These are phyloP conservation scores for Anas platyrhynchos DNA, from an alignment of 2,113 vertebrate species.

Conservation along the genomic window DNA sequence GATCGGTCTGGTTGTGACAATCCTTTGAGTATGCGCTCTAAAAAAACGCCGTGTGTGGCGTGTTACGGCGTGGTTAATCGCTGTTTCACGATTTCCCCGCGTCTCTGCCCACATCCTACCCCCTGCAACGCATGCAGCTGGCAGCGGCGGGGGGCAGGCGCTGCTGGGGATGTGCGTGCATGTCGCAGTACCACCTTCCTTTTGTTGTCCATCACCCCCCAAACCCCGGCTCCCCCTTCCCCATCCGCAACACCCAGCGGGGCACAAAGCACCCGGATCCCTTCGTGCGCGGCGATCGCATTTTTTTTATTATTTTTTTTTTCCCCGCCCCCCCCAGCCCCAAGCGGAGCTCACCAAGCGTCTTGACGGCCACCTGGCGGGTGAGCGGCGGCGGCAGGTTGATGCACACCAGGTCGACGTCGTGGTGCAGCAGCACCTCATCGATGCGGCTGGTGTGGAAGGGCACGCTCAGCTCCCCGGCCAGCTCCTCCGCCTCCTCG, in stretches of 20 bases:
- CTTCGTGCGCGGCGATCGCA: too few relatives aligned
- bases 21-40: not conserved
- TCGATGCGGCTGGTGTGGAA: conserved; percentile 98
- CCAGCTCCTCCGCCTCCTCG: conserved; percentile 98
- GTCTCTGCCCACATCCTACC: not conserved
- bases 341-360: conserved; percentile 83
- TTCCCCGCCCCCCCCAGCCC: not conserved
- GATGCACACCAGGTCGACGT: conserved; percentile 97
- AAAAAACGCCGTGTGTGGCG: not conserved
- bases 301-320: too few relatives aligned
- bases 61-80: not conserved
- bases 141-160: too few relatives aligned
- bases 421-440: conserved; percentile 96
- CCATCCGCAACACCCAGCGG: not conserved
- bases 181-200: too few relatives aligned
- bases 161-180: too few relatives aligned
- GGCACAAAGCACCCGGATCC: too few relatives aligned
- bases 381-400: conserved; percentile 97
- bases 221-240: not conserved
- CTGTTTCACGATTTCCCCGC: not conserved
- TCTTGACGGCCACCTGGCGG: conserved; percentile 96
- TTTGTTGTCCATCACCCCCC: not conserved
- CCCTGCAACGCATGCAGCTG: too few relatives aligned
- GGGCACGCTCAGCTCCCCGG: conserved; percentile 95
- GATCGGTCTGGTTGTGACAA: not conserved